Base-by-base conservation (phyloP, 2,113 vertebrate genomes). In the Oreocharis arfaki region DNA sequence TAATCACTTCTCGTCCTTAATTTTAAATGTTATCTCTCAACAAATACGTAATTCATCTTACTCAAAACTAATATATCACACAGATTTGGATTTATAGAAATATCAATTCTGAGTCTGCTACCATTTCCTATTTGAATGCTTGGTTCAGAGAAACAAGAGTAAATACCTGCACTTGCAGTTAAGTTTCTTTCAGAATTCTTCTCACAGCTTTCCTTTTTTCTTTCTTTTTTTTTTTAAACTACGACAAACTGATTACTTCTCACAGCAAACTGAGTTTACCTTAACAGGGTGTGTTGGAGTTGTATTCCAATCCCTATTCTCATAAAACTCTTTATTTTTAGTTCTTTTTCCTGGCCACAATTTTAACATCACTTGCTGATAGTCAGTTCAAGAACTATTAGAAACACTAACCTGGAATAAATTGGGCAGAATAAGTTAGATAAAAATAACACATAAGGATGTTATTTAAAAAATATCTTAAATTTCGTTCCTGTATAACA, bases 21-120 rank as follows among this genome's bases (percentile, higher is more conserved):
- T 93, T 87, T 50, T 83, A 92, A 91, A 93, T 82, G 77, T 10
- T 91, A 32, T 79, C 55, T 91, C 74, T 84, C 76, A 87, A 69
- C 24, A 93, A 95, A 89, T 53, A 53, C 44, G 50, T 80, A 42
- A 91, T 95, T 86, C 53, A 46, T 96, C 93, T 93, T 95, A 86
- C 63, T 96, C 91, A 91, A 77, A 84, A 85, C 47, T 92, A 86
- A 95, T 92, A 74, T 70, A 69, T 80, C 69, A 84, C 56, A 71
- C 18, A 37, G 14, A 65, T 91, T 70, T 87, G 41, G 33, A 90
- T 80, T 95, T 33, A 76, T 16, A 91, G n/a, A 69, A 82, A 84
- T 84, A 90, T 74, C 1, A 50, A 53, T 82, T 89, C 56, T 84
- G 69, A 78, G 28, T 75, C 69, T 90, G 35, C 6, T 85, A 37